Percentiles rank a stretch among this genome's conserved stretches.
These are phyloP conservation scores for Agonopterix subpropinquella DNA, from an alignment of 2,888 invertebrate genomes.

Conservation along the genomic window DNA sequence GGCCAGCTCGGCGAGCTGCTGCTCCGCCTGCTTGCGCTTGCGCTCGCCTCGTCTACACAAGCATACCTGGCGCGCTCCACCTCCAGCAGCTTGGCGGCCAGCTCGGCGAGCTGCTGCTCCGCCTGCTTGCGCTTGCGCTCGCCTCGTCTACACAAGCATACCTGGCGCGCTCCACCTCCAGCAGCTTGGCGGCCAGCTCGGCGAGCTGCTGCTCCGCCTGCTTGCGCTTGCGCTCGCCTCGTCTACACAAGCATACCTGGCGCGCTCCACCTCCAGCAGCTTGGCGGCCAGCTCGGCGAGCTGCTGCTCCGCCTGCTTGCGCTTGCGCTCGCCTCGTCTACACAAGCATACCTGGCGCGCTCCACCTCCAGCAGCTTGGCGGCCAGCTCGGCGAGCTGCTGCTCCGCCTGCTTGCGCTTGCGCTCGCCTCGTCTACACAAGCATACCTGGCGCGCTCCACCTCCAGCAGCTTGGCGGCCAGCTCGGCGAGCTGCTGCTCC, in stretches of 20 bases:
- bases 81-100: constrained; percentile 70
- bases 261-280: constrained; percentile 69
- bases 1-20: constrained; percentile 85
- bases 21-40: constrained; percentile 95
- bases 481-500: constrained; percentile 90
- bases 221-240: constrained; percentile 95
- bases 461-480: constrained; percentile 70
- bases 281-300: constrained; percentile 81
- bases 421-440: constrained; percentile 93
- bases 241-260: constrained; percentile 45
- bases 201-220: constrained; percentile 93
- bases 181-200: constrained; percentile 77
- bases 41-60: constrained; percentile 93
- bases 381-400: constrained; percentile 85
- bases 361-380: constrained; percentile 70
- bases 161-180: constrained; percentile 70
- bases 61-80: constrained; percentile 63
- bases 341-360: constrained; percentile 52
- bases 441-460: constrained; percentile 63
- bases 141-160: constrained; percentile 71
- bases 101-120: constrained; percentile 90
- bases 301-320: constrained; percentile 96
- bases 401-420: constrained; percentile 95
- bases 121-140: constrained; percentile 97
- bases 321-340: constrained; percentile 93